Evolutionary conservation across 2,113 vertebrate species (phyloP).

Genomic region (Chelonoidis abingdonii): DNA sequence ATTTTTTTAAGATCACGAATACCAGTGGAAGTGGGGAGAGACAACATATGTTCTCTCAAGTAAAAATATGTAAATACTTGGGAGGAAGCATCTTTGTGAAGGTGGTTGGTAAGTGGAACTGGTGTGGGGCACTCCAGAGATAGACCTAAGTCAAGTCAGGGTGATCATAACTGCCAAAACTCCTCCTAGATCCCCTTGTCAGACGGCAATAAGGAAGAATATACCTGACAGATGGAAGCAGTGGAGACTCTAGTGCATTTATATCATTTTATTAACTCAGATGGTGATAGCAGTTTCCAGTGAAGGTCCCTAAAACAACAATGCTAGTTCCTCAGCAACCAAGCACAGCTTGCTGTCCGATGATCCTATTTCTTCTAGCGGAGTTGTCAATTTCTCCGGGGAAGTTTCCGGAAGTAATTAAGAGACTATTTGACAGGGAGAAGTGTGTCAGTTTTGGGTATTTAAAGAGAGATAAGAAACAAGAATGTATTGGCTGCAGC

Average conservation of each 20-base stretch:
- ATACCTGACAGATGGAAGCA: neutral
- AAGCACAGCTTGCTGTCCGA: neutral
- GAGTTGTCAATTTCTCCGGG: neutral
- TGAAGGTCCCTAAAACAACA: neutral
- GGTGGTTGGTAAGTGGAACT: neutral
- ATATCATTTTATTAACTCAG: neutral
- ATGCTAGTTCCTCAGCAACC: neutral
- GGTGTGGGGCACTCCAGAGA: neutral
- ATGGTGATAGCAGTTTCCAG: neutral
- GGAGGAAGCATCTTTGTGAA: neutral
- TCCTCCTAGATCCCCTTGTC: neutral
- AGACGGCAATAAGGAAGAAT: neutral
- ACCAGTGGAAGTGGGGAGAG: neutral
- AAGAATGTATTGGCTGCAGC: neutral
- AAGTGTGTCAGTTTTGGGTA: neutral
- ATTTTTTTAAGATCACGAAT: neutral
- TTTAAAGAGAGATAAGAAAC: neutral
- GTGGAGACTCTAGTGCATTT: neutral
- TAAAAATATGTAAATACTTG: neutral
- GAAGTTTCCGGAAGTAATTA: neutral
- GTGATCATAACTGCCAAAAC: neutral
- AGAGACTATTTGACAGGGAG: neutral
- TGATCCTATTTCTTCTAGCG: neutral
- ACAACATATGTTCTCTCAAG: neutral
- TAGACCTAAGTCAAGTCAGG: neutral